These are phyloP conservation scores for Avahi laniger DNA, from an alignment of 2,797 vertebrate species.

Conservation along the genomic window DNA sequence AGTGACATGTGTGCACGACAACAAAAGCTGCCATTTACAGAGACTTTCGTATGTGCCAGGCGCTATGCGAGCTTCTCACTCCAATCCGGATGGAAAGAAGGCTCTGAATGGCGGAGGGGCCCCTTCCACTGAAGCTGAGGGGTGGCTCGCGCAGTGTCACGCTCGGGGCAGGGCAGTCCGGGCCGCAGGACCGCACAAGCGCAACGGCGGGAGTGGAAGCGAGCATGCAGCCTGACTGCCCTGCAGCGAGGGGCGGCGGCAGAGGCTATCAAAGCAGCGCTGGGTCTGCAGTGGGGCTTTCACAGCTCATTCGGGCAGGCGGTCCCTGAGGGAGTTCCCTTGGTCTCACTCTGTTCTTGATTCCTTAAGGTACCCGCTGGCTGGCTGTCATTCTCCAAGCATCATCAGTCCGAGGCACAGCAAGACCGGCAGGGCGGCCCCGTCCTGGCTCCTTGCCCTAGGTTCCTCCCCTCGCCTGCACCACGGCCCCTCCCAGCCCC, in stretches of 20 bases:
- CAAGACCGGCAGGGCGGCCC: not conserved
- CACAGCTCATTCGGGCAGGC: not conserved
- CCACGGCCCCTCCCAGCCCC: fast-evolving
- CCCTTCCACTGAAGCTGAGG: not conserved
- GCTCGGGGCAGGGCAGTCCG: not conserved
- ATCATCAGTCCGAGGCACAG: not conserved
- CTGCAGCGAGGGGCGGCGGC: not conserved
- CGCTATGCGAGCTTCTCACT: not conserved
- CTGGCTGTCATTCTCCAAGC: not conserved
- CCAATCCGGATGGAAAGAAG: not conserved
- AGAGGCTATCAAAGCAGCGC: not conserved
- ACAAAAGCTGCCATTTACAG: not conserved
- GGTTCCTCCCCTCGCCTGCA: not conserved
- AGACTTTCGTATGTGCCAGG: not conserved
- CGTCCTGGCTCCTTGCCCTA: not conserved
- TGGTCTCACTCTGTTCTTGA: not conserved
- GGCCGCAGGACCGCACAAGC: not conserved
- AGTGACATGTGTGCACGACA: not conserved
- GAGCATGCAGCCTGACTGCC: not conserved
- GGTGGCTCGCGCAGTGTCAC: not conserved
- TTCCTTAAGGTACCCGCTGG: not conserved
- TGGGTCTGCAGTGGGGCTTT: not conserved
- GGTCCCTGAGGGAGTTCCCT: not conserved
- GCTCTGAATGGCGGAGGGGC: not conserved
- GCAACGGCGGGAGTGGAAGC: not conserved